Percentiles rank a stretch among this genome's conserved stretches.
phyloP scores from a whole-genome alignment of 2,797 vertebrate genomes.

The Morus bassanus region DNA sequence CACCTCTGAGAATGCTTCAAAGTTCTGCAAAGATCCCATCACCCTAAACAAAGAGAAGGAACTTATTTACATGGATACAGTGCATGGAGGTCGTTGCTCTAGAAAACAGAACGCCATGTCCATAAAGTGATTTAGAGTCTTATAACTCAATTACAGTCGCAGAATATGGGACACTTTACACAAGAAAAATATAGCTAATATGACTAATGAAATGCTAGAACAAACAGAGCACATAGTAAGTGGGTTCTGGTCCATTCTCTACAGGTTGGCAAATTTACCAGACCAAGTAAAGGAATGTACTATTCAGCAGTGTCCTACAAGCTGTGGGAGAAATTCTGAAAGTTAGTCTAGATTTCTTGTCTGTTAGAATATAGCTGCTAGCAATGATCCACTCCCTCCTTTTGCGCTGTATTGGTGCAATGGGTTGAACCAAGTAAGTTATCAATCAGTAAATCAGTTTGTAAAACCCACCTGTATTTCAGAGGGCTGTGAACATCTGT shows the following conservation, averaged over 20 bases:
- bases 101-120: not conserved
- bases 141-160: not conserved
- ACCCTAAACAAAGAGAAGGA: conserved; percentile 78
- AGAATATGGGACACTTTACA: not conserved
- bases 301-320: not conserved
- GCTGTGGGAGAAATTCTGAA: not conserved
- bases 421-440: not conserved
- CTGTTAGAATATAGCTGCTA: not conserved
- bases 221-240: not conserved
- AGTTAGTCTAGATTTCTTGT: too few species aligned
- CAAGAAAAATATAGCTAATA: not conserved
- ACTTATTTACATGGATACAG: not conserved
- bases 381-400: not conserved
- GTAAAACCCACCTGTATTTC: conserved; percentile 87
- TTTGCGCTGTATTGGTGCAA: accelerated
- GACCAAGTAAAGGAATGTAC: accelerated
- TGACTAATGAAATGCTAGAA: not conserved
- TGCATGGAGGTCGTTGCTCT: not conserved
- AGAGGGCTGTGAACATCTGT: conserved; percentile 95
- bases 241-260: not conserved
- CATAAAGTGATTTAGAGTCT: not conserved
- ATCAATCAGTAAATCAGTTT: not conserved
- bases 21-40: conserved; percentile 93
- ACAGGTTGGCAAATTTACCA: accelerated
- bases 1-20: conserved; percentile 90